These are phyloP conservation scores for Cephus rjabovi DNA, from an alignment of 2,888 invertebrate genomes.

Conservation along the genomic window DNA sequence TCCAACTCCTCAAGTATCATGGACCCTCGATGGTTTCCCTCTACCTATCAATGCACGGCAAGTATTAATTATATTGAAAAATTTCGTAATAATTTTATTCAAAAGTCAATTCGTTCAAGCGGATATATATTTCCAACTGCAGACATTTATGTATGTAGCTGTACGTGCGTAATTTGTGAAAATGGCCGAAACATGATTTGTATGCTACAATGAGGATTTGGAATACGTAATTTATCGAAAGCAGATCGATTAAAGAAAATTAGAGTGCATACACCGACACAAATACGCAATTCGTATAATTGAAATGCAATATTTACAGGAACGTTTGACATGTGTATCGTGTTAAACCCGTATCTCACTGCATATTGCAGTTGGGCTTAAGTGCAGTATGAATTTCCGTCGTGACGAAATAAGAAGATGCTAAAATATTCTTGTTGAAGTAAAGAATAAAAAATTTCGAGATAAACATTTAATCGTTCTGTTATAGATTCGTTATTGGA, in stretches of 20 bases:
- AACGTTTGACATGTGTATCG: neutral
- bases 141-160: neutral
- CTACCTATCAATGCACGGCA: constrained; percentile 72
- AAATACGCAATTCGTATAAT: neutral
- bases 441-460: neutral
- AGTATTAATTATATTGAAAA: constrained; percentile 16
- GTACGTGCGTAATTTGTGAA: neutral
- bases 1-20: constrained; percentile 82
- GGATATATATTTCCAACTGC: neutral
- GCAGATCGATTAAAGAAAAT: neutral
- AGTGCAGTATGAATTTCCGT: neutral
- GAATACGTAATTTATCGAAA: neutral
- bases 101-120: neutral
- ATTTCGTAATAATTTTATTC: neutral
- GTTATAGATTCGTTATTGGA: constrained; percentile 78
- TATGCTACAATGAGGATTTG: neutral
- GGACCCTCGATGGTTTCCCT: constrained; percentile 81
- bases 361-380: neutral
- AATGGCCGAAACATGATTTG: neutral
- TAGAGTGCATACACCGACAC: neutral
- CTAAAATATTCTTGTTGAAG: neutral
- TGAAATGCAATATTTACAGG: neutral
- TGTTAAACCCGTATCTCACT: neutral
- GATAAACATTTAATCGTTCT: neutral
- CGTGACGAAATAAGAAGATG: neutral